Percentiles rank a stretch among this genome's conserved stretches.
These are phyloP conservation scores for Galago senegalensis DNA, from an alignment of 2,797 vertebrate species.

Conservation along the genomic window DNA sequence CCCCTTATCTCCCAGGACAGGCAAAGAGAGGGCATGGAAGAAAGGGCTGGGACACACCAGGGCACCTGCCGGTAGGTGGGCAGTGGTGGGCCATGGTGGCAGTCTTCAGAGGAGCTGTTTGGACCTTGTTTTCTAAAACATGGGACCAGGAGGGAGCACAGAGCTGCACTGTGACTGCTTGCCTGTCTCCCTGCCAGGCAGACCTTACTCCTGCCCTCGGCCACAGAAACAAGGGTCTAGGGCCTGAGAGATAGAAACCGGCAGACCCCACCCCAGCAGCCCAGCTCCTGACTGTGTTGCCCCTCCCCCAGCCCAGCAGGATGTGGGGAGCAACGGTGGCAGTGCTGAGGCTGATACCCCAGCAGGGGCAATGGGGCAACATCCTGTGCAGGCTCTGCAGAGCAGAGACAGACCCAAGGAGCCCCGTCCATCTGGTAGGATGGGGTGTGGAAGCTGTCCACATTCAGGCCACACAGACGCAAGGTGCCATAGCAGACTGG, in stretches of 20 bases:
- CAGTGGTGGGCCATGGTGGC: neutral
- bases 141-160: neutral
- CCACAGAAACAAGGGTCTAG: neutral
- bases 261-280: neutral
- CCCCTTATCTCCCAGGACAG: fast-evolving
- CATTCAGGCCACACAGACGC: neutral
- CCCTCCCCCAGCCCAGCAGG: neutral
- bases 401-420: neutral
- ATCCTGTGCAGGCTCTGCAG: neutral
- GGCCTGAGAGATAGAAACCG: neutral
- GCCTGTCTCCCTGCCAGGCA: neutral
- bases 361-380: fast-evolving
- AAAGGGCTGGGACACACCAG: neutral
- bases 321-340: neutral
- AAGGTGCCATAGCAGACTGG: neutral
- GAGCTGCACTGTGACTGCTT: neutral
- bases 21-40: neutral
- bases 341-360: neutral
- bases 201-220: neutral
- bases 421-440: neutral
- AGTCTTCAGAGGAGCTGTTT: fast-evolving
- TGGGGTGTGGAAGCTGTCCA: too few relatives aligned
- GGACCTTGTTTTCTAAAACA: neutral
- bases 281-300: fast-evolving
- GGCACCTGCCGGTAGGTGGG: too few relatives aligned